Evolutionary conservation across 2,113 vertebrate genomes (phyloP), one percentile per base, ranked within the genome.

Genomic region (Heterotilapia buettikoferi): DNA sequence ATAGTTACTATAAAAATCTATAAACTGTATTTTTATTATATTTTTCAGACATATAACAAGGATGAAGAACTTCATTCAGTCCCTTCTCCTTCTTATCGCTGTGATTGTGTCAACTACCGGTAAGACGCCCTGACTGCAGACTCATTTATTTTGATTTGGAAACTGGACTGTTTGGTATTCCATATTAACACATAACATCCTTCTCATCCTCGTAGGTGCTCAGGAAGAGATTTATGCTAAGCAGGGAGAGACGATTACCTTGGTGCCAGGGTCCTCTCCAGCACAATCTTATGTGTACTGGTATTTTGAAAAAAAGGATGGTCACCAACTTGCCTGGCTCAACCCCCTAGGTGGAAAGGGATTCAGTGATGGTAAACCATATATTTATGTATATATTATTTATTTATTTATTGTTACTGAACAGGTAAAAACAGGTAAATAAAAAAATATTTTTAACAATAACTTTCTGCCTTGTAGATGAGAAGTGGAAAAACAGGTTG

Each of bases 1-100:
- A 50, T 19, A 50, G 14, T 21, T 66, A n/a, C 9, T 16, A 33
- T 11, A 84, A 0, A 73, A 47, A 31, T n/a, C 40, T 12, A 7
- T 50, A 7, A 38, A 26, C 16, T 79, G 4, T 4, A 3, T 40
- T 68, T n/a, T 59, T 52, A 2, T 80, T 24, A 40, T 53, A 7
- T 66, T 82, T 88, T 90, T 52, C 85, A 94, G 93, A 54, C 13
- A 0, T 6, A 31, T 59, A 68, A 71, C 50, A 19, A 87, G 43
- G 79, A 97, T 95, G 95, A 90, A 84, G 36, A 71, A 3, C 68
- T 71, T 82, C 26, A 80, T 88, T 52, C 47, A 9, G 1, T 53
- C 54, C 7, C 1, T 90, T 47, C 3, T 92, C 45, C 31, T 91
- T 50, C 24, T 95, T 26, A n/a, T 79, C 3, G 2, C 63, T 73